A percentile compares a stretch with the other conserved stretches of the same genome.
phyloP scores from a whole-genome alignment of 1,140 invertebrate species.

The Aporrectodea caliginosa region DNA sequence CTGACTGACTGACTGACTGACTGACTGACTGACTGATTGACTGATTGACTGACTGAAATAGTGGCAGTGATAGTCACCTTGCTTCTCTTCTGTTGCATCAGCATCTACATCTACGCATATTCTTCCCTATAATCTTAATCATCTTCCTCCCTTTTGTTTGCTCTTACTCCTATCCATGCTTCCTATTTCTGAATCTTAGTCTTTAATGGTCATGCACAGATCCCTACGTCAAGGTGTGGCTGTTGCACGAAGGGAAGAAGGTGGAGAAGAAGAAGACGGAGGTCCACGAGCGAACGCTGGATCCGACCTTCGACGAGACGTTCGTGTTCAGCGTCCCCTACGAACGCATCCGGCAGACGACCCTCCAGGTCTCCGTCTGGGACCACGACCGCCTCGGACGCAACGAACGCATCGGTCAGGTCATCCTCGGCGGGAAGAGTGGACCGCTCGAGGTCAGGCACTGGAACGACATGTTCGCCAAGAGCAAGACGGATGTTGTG shows the following conservation, averaged over 20 bases:
- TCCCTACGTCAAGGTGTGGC: slow-evolving; percentile 63
- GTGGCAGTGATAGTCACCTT: too few relatives aligned
- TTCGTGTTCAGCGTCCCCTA: slow-evolving; percentile 60
- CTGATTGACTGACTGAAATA: too few relatives aligned
- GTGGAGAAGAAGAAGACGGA: too few relatives aligned
- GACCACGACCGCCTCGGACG: slow-evolving; percentile 75
- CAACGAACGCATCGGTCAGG: slow-evolving; percentile 82
- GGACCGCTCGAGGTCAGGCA: slow-evolving; percentile 80
- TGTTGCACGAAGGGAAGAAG: slow-evolving; percentile 59
- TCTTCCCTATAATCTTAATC: too few relatives aligned
- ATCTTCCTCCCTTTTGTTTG: too few relatives aligned
- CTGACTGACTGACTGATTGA: too few relatives aligned
- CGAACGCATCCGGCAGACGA: slow-evolving; percentile 76
- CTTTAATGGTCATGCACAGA: slow-evolving; percentile 57
- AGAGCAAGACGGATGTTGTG: slow-evolving; percentile 74
- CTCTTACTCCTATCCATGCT: too few relatives aligned
- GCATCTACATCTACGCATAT: too few relatives aligned
- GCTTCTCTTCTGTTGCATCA: too few relatives aligned
- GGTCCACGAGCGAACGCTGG: slow-evolving; percentile 78
- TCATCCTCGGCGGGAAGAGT: slow-evolving; percentile 71
- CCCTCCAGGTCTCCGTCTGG: slow-evolving; percentile 78
- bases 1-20: slow-evolving; percentile 28
- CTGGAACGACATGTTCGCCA: slow-evolving; percentile 84
- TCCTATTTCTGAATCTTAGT: too few relatives aligned
- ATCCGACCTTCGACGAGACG: slow-evolving; percentile 62